Evolutionary conservation across 2,113 vertebrate species (phyloP), one percentile per base, ranked within the genome.

Genomic region (Stigmatopora argus): DNA sequence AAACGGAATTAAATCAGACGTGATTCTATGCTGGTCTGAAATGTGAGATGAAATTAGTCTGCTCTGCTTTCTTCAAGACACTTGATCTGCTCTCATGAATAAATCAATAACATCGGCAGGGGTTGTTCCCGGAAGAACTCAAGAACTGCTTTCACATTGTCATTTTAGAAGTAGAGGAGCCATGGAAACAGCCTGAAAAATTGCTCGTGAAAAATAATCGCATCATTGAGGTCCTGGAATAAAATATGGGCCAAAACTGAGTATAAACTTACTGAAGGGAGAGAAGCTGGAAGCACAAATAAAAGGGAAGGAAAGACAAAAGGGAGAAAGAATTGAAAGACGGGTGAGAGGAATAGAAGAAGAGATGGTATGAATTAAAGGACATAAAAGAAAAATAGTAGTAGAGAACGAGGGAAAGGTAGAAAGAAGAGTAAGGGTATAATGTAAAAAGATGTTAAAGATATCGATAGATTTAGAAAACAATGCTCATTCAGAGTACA

Each of bases 1-100:
- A 74, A 85, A 78, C 62, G 76, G 72, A 77, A 77, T 85, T 79
- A 70, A 49, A 51, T 77, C 52, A 74, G 53, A 88, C 85, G 82
- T 77, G 71, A 41, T 4, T 41, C 6, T 41, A 88, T 78, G 48
- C 70, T 78, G 75, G 71, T 74, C 80, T 77, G 82, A 85, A 78
- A 84, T 78, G 62, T 12, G 53, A 85, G 67, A 78, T 64, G 78
- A 78, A 71, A 73, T 74, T 60, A 59, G 45, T 65, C 73, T 62
- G 38, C 66, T 58, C 19, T 15, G 67, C 65, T 69, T 69, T 71
- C 66, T 31, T 31, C 67, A 38, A 58, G 77, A 79, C 67, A 79
- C 66, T 73, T 14, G 59, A 82, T 75, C 72, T 66, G 66, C 56
- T 70, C 64, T 68, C 67, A 74, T 67, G 75, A 70, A 64, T 48